phyloP scores from a whole-genome alignment of 1,140 invertebrate genomes.

The Papilio glaucus region DNA sequence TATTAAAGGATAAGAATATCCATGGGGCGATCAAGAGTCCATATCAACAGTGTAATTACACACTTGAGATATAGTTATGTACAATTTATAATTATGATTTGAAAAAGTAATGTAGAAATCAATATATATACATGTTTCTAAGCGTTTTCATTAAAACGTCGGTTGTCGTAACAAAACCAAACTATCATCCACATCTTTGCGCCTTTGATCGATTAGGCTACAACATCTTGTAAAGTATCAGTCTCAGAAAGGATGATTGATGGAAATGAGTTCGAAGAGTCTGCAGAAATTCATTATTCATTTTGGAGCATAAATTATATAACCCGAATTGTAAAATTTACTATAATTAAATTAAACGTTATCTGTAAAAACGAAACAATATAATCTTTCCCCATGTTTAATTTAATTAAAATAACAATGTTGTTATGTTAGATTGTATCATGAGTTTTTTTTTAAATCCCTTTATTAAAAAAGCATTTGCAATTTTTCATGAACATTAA shows the following conservation, averaged over 20 bases:
- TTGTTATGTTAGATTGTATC: not conserved
- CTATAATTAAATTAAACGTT: not conserved
- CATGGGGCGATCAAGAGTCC: not conserved
- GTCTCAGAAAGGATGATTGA: slow-evolving; percentile 9
- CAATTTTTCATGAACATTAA: not conserved
- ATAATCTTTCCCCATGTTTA: not conserved
- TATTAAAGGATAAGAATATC: not conserved
- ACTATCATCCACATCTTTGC: slow-evolving; percentile 4
- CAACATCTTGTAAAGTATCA: slow-evolving; percentile 14
- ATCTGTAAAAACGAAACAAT: not conserved
- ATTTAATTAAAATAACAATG: not conserved
- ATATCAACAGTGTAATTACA: not conserved
- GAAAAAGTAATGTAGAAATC: too few species aligned
- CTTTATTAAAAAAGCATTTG: not conserved
- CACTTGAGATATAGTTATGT: not conserved
- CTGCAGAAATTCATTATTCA: slow-evolving; percentile 6
- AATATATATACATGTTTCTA: too few species aligned
- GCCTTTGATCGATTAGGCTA: slow-evolving; percentile 1
- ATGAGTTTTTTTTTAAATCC: not conserved
- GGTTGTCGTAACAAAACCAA: slow-evolving; percentile 7
- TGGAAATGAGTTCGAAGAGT: slow-evolving; percentile 3
- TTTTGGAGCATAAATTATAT: slow-evolving; percentile 1
- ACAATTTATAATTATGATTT: too few species aligned
- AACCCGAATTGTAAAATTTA: not conserved
- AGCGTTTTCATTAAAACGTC: not conserved